A percentile compares a stretch with the other conserved stretches of the same genome.
Conservation (phyloP, 2,888 invertebrate genomes). For the Philereme vetulata region DNA sequence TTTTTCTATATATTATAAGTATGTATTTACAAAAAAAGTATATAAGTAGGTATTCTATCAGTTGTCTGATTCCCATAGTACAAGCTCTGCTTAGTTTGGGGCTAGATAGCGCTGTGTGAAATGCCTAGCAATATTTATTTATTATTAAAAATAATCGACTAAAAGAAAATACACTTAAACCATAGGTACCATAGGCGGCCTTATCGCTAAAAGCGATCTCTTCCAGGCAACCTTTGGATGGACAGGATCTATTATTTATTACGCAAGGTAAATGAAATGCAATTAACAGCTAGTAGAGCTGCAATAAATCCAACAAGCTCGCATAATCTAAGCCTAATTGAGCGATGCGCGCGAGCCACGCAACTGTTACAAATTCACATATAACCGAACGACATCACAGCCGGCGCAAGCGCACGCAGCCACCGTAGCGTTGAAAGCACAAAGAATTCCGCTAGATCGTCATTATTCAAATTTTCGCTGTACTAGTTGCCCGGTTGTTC, state of each 20-base stretch:
- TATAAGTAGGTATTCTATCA: no score
- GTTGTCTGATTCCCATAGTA: no score
- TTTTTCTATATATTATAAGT: no score
- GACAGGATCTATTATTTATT: not conserved
- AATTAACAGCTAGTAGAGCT: conserved; percentile 35
- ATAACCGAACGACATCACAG: conserved; percentile 48
- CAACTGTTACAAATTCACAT: conserved; percentile 51
- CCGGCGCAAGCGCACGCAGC: conserved; percentile 57
- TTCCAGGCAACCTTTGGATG: no score
- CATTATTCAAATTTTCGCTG: conserved; percentile 83
- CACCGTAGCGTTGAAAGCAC: conserved; percentile 75
- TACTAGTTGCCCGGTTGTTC: conserved; percentile 81
- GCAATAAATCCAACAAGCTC: conserved; percentile 32
- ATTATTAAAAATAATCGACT: no score
- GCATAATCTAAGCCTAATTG: conserved; percentile 33
- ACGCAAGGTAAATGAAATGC: conserved; percentile 13
- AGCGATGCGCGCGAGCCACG: conserved; percentile 36
- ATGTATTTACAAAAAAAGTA: no score
- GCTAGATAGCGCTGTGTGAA: no score
- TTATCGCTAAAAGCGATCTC: no score
- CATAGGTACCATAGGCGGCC: no score
- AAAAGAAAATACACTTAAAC: no score
- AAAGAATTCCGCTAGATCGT: conserved; percentile 78
- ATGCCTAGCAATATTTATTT: no score
- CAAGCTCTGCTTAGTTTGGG: no score